These are phyloP conservation scores for Paracentrotus lividus DNA, from an alignment of 53 echinoderm and acorn worm genomes.

Conservation along the genomic window DNA sequence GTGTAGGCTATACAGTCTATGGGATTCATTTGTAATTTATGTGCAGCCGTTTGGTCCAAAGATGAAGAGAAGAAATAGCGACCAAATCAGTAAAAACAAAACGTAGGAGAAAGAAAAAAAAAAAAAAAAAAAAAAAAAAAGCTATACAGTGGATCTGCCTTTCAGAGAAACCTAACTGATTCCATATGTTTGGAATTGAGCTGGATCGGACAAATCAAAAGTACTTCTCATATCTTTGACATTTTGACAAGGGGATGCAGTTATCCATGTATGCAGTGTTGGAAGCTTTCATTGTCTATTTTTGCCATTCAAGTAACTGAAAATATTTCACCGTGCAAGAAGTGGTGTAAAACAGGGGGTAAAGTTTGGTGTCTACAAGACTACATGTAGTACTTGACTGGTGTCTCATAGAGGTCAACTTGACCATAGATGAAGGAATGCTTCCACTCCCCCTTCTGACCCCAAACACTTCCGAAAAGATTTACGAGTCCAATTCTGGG, in stretches of 20 bases:
- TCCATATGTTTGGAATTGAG: background rate
- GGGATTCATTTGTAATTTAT: too few relatives aligned
- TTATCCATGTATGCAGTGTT: too few relatives aligned
- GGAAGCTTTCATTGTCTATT: too few relatives aligned
- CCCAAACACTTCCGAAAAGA: slow-evolving; percentile 12
- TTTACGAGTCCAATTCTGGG: slow-evolving; percentile 7
- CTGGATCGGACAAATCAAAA: background rate
- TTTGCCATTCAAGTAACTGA: too few relatives aligned
- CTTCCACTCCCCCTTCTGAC: slow-evolving; percentile 21
- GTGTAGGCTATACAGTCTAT: too few relatives aligned
- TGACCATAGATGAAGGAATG: slow-evolving; percentile 12
- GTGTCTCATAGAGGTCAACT: slow-evolving; percentile 4
- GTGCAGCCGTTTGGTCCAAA: too few relatives aligned
- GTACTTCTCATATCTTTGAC: background rate
- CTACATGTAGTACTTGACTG: background rate
- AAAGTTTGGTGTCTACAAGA: background rate
- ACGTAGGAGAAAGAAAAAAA: background rate
- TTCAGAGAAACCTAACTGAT: background rate
- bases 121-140: background rate
- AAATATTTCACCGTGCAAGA: too few relatives aligned
- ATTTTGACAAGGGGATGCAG: background rate
- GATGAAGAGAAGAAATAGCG: background rate
- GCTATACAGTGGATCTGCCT: background rate
- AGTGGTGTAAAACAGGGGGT: background rate
- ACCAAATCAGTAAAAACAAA: background rate